phyloP scores from a whole-genome alignment of 2,797 vertebrate genomes.

The Molothrus aeneus region DNA sequence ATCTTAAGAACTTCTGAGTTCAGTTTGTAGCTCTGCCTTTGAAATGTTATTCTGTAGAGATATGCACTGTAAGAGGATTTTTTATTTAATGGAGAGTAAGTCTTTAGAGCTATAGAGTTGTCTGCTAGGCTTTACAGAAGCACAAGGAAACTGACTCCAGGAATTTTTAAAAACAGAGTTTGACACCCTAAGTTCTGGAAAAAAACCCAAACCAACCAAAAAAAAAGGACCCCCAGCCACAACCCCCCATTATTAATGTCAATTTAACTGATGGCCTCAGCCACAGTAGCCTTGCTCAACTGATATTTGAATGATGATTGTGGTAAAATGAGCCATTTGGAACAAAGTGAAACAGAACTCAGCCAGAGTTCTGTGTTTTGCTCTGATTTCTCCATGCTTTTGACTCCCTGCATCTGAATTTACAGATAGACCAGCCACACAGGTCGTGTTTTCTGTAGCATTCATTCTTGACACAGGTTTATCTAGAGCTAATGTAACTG shows the following conservation, averaged over 20 bases:
- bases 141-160: background rate
- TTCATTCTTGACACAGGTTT: background rate
- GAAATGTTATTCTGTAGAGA: background rate
- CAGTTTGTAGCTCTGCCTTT: background rate
- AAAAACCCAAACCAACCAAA: background rate
- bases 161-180: background rate
- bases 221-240: rapidly evolving
- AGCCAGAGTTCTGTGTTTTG: background rate
- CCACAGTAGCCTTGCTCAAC: background rate
- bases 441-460: background rate
- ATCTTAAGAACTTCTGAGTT: background rate
- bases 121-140: background rate
- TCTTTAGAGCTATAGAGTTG: background rate
- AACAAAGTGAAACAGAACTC: background rate
- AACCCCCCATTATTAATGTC: rapidly evolving
- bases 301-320: background rate
- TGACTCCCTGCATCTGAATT: background rate
- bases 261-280: background rate
- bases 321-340: background rate
- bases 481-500: background rate
- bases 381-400: background rate
- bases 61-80: background rate
- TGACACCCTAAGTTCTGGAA: background rate
- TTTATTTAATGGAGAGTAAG: background rate
- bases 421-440: background rate